Conservation (phyloP, 53 echinoderm and acorn worm genomes). For the Zoroaster sp. region DNA sequence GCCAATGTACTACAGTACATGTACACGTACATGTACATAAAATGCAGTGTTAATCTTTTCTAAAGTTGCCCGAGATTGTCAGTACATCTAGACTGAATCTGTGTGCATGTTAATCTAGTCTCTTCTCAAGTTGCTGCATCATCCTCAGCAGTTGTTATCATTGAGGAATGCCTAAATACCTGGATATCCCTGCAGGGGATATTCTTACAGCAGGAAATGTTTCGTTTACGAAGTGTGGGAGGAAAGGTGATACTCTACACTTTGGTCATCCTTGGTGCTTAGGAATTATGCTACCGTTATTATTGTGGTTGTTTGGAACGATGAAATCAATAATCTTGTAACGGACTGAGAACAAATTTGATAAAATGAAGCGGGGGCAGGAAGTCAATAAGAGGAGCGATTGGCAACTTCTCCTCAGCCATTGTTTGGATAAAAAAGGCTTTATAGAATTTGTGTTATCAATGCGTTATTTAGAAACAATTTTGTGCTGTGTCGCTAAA, state of each 20-base stretch:
- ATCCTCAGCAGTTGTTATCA: neutral
- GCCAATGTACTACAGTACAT: neutral
- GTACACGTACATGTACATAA: too few relatives aligned
- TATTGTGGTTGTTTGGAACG: neutral
- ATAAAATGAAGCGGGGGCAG: neutral
- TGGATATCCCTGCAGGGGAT: constrained; percentile 10
- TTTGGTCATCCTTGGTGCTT: neutral
- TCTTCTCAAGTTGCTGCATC: neutral
- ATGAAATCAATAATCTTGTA: neutral
- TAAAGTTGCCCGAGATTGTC: neutral
- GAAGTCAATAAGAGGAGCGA: neutral
- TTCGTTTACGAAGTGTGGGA: constrained; percentile 1
- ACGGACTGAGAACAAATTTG: neutral
- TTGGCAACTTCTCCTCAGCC: neutral
- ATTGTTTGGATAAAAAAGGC: too few relatives aligned
- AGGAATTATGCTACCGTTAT: neutral
- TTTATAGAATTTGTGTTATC: too few relatives aligned
- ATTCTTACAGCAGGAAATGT: neutral
- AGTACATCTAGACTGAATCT: neutral
- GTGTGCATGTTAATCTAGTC: neutral
- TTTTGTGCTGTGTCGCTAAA: too few relatives aligned
- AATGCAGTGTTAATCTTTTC: neutral
- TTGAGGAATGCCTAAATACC: neutral
- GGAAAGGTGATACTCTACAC: constrained; percentile 14
- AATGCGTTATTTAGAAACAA: too few relatives aligned